Evolutionary conservation across 2,797 vertebrate species (phyloP).

Genomic region (Gymnothorax reevesii): DNA sequence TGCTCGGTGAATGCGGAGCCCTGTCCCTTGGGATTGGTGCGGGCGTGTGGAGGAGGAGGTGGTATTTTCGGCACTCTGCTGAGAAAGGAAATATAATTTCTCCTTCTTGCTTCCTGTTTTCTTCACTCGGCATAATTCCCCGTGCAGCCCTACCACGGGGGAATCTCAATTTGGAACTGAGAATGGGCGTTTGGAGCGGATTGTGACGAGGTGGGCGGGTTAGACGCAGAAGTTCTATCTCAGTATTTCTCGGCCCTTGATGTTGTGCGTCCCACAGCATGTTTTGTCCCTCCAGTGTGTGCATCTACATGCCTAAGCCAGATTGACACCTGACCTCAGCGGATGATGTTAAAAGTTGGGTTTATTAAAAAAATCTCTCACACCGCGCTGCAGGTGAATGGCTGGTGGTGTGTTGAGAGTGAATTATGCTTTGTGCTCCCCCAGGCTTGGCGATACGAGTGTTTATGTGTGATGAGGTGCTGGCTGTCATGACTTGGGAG

Average conservation of each 20-base stretch:
- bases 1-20: neutral
- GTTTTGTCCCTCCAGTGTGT: too few relatives aligned
- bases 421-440: neutral
- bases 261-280: neutral
- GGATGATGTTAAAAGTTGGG: neutral
- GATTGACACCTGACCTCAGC: neutral
- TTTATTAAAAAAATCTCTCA: neutral
- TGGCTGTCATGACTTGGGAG: neutral
- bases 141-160: neutral
- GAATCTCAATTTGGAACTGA: neutral
- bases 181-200: neutral
- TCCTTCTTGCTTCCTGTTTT: neutral
- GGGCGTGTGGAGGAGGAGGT: too few relatives aligned
- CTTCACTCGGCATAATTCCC: neutral
- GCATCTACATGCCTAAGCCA: neutral
- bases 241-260: neutral
- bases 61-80: neutral
- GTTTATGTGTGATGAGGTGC: neutral
- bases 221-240: neutral
- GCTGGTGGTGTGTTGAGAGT: neutral
- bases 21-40: neutral
- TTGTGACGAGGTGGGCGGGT: neutral
- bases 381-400: neutral
- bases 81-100: neutral
- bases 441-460: neutral